Conservation (phyloP, 1,140 invertebrate genomes). For the Plutomurus gul region DNA sequence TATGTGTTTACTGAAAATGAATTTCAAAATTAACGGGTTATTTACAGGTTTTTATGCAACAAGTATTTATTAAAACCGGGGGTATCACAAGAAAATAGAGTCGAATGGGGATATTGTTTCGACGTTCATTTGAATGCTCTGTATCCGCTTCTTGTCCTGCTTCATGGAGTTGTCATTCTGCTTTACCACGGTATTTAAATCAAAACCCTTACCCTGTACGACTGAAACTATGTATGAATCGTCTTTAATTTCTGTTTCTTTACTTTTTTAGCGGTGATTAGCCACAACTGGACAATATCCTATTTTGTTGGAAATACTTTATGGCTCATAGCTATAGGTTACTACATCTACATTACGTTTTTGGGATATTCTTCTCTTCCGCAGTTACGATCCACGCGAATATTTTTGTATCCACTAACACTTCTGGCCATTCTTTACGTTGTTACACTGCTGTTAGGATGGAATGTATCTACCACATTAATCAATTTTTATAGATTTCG, state of each 20-base stretch:
- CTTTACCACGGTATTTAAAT: constrained; percentile 85
- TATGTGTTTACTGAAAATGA: background rate
- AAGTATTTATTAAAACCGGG: constrained; percentile 78
- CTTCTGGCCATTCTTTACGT: constrained; percentile 78
- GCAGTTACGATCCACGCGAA: constrained; percentile 83
- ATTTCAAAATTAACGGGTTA: no score
- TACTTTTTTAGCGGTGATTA: constrained; percentile 72
- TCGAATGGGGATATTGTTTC: constrained; percentile 99
- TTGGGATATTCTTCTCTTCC: constrained; percentile 93
- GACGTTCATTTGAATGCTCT: constrained; percentile 99
- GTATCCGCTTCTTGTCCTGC: constrained; percentile 89
- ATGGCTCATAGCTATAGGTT: constrained; percentile 87
- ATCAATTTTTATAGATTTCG: constrained; percentile 50
- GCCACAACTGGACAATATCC: constrained; percentile 73
- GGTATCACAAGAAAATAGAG: constrained; percentile 69
- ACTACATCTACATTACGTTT: constrained; percentile 98
- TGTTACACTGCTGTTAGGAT: constrained; percentile 68
- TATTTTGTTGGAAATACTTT: constrained; percentile 89
- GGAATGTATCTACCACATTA: constrained; percentile 60
- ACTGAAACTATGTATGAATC: no score
- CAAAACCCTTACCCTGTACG: no score
- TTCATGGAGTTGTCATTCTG: constrained; percentile 90
- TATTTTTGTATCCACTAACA: constrained; percentile 85
- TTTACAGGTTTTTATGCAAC: constrained; percentile 83
- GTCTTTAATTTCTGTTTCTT: constrained; percentile 44